Evolutionary conservation across 2,888 invertebrate species (phyloP).

Genomic region (Miltochrista miniata): DNA sequence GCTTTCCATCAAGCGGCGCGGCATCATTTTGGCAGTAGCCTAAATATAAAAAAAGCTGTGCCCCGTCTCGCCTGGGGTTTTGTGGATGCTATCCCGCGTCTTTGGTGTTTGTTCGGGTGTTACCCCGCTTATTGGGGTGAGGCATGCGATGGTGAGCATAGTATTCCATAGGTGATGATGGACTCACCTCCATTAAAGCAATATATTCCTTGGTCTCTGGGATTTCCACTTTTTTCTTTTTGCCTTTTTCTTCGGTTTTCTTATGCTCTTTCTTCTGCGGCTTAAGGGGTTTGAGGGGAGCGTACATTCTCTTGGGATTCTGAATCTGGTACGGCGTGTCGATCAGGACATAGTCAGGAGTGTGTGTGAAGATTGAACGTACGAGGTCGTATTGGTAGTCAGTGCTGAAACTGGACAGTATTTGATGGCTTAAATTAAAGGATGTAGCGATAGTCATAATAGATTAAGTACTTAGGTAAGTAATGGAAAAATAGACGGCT

Average conservation of each 20-base stretch:
- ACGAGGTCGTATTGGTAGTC: conserved; percentile 72
- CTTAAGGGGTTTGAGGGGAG: conserved; percentile 43
- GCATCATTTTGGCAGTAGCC: too few species aligned
- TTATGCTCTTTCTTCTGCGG: conserved; percentile 49
- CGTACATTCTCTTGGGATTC: conserved; percentile 58
- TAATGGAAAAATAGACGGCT: too few species aligned
- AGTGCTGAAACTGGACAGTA: conserved; percentile 61
- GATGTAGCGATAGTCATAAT: too few species aligned
- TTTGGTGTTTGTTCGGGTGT: too few species aligned
- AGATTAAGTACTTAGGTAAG: too few species aligned
- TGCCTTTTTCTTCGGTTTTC: conserved; percentile 12
- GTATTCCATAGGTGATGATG: background rate
- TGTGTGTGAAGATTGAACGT: conserved; percentile 65
- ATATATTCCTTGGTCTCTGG: conserved; percentile 56
- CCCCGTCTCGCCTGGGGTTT: too few species aligned
- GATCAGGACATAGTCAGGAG: conserved; percentile 60
- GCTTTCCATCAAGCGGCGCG: too few species aligned
- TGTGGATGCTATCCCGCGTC: too few species aligned
- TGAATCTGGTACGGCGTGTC: conserved; percentile 63
- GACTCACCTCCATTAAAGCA: conserved; percentile 58
- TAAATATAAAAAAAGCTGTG: too few species aligned
- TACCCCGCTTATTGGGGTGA: too few species aligned
- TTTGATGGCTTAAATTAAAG: too few species aligned
- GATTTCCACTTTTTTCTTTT: conserved; percentile 53
- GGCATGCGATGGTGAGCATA: too few species aligned